Conservation (phyloP, 2,888 invertebrate species). For the Cryptosula pallasiana region DNA sequence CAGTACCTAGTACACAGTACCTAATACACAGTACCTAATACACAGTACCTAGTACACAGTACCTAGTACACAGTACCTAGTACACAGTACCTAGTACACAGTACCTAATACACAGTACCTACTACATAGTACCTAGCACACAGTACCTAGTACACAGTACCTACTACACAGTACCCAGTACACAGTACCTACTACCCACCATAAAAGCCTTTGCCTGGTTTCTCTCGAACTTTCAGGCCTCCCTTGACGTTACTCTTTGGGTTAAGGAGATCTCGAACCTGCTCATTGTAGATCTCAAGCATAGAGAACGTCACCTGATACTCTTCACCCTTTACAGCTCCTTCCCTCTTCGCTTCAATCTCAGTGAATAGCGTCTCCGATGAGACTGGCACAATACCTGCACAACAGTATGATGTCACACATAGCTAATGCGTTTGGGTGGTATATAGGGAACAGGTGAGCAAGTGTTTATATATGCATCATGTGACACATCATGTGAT, state of each 20-base stretch:
- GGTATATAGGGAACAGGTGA: too few species aligned
- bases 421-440: too few species aligned
- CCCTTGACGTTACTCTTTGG: constrained; percentile 40
- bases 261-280: constrained; percentile 47
- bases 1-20: not conserved
- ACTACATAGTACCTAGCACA: not conserved
- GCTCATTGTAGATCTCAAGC: constrained; percentile 52
- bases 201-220: constrained; percentile 45
- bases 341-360: constrained; percentile 38
- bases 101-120: too few species aligned
- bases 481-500: too few species aligned
- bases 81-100: not conserved
- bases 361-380: constrained; percentile 45
- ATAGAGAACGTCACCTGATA: constrained; percentile 46
- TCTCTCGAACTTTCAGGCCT: constrained; percentile 46
- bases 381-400: constrained; percentile 43
- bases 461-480: too few species aligned
- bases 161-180: not conserved
- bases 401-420: too few species aligned
- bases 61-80: constrained; percentile 31
- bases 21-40: constrained; percentile 30
- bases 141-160: too few species aligned
- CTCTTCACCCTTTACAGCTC: constrained; percentile 38
- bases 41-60: not conserved
- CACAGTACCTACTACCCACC: constrained; percentile 36